A percentile compares a stretch with the other conserved stretches of the same genome.
Evolutionary conservation across 2,113 vertebrate genomes (phyloP).

Genomic region (Ochotona curzoniae): DNA sequence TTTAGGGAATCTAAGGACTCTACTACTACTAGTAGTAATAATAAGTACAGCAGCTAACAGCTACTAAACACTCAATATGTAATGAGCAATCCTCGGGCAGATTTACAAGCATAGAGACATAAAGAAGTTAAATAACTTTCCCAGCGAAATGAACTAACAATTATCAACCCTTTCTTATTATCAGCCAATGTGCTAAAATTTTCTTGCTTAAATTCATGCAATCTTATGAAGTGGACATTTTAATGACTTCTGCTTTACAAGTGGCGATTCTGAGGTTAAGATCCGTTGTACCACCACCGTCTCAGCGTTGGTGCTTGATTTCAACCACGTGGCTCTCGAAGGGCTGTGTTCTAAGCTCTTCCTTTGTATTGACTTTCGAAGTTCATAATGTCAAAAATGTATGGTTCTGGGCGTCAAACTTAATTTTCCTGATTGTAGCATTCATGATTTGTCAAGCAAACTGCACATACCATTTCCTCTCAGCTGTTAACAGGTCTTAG

Average conservation of each 20-base stretch:
- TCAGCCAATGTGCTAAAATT: neutral
- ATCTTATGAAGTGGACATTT: conserved; percentile 20
- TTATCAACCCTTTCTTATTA: neutral
- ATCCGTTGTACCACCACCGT: neutral
- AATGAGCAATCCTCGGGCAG: too few species aligned
- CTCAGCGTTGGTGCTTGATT: neutral
- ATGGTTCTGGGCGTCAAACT: conserved; percentile 34
- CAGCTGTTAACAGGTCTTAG: too few species aligned
- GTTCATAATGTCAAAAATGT: conserved; percentile 34
- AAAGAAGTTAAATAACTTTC: neutral
- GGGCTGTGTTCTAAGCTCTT: neutral
- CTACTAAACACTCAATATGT: neutral
- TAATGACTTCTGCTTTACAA: conserved; percentile 40
- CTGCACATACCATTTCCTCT: neutral
- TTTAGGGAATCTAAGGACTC: neutral
- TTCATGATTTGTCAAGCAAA: neutral
- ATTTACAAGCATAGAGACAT: neutral
- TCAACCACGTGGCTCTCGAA: neutral
- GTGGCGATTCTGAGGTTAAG: neutral
- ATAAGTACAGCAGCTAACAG: neutral
- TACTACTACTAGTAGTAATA: neutral
- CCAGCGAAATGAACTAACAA: neutral
- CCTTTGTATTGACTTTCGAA: neutral
- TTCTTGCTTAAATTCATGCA: conserved; percentile 23
- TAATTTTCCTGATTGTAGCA: conserved; percentile 37